Percentiles rank a stretch among this genome's conserved stretches.
These are phyloP conservation scores for Diploptera punctata DNA, from an alignment of 2,888 invertebrate genomes.

Conservation along the genomic window DNA sequence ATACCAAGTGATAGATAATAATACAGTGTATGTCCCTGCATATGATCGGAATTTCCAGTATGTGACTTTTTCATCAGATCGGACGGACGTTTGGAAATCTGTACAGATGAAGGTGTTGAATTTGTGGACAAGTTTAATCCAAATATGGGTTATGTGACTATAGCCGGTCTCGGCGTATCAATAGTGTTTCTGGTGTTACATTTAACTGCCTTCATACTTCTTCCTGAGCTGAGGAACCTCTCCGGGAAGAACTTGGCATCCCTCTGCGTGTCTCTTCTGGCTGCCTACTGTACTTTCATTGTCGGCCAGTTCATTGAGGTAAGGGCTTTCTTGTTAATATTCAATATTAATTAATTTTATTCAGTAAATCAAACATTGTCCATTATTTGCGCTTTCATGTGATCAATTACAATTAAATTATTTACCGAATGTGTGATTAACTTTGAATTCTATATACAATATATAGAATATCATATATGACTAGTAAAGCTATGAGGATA, in stretches of 20 bases:
- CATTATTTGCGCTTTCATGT: no score
- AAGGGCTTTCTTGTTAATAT: no score
- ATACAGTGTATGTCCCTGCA: conserved; percentile 51
- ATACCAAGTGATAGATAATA: conserved; percentile 48
- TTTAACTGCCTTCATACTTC: conserved; percentile 55
- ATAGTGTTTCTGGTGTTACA: conserved; percentile 56
- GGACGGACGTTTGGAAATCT: conserved; percentile 52
- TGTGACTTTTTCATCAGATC: conserved; percentile 48
- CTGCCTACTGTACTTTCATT: conserved; percentile 58
- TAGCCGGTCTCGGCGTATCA: conserved; percentile 57
- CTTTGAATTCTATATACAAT: no score
- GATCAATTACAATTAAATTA: no score
- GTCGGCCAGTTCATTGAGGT: conserved; percentile 51
- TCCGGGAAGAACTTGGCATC: conserved; percentile 61
- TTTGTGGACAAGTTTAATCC: conserved; percentile 52
- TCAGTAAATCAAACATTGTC: no score
- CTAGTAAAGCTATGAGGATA: no score
- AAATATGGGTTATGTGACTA: conserved; percentile 52
- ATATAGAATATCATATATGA: no score
- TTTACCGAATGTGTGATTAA: no score
- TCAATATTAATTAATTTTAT: no score
- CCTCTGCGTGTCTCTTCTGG: conserved; percentile 56
- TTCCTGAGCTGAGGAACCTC: conserved; percentile 58
- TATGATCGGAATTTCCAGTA: conserved; percentile 48
- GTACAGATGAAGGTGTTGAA: conserved; percentile 48